These are phyloP conservation scores for Schizopygopsis malacanthus DNA, from an alignment of 2,797 vertebrate species.

Conservation along the genomic window DNA sequence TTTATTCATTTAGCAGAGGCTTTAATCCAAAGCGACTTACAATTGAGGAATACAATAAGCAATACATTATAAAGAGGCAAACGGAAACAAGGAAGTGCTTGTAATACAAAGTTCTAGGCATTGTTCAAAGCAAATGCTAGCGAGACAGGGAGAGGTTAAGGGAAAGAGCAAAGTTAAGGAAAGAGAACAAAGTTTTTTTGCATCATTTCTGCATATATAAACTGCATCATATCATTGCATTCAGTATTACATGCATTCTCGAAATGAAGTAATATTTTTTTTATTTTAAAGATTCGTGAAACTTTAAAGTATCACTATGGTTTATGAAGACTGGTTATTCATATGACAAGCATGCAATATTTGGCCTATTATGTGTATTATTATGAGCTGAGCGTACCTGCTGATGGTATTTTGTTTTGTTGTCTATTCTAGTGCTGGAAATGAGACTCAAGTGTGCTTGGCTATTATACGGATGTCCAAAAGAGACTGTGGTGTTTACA, in stretches of 20 bases:
- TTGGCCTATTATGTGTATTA: not conserved
- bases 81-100: no score
- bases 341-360: not conserved
- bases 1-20: no score
- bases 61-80: no score
- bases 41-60: no score
- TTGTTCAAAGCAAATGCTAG: no score
- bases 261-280: not conserved
- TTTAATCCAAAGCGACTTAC: no score
- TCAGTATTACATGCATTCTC: not conserved
- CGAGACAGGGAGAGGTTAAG: no score
- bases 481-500: slow-evolving; percentile 88
- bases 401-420: not conserved
- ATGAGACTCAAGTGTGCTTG: slow-evolving; percentile 88
- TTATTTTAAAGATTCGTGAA: not conserved
- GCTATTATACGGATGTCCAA: slow-evolving; percentile 86
- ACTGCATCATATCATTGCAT: not conserved
- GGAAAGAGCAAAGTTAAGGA: no score
- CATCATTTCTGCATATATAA: no score
- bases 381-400: not conserved
- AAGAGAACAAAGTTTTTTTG: no score
- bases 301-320: not conserved
- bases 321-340: not conserved
- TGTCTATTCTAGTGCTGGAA: slow-evolving; percentile 81
- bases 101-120: no score